phyloP scores from a whole-genome alignment of 2,113 vertebrate genomes.

The Oenanthe melanoleuca region DNA sequence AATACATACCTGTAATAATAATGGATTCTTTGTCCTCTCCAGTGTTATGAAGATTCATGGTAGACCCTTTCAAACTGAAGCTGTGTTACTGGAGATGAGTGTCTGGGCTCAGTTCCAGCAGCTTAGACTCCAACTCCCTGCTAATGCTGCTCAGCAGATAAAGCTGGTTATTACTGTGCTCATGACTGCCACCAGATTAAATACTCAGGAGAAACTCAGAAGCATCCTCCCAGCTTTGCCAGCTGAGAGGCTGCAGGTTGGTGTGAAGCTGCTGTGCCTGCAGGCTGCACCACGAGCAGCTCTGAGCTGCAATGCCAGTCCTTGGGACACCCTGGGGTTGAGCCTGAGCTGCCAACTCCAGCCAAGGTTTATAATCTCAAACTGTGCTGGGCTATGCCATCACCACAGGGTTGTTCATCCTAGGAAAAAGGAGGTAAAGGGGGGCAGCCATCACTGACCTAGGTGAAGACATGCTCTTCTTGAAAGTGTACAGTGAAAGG shows the following conservation, averaged over 20 bases:
- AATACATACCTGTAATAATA: not conserved
- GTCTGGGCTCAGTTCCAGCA: constrained; percentile 42
- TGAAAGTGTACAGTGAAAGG: not conserved
- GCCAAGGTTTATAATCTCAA: not conserved
- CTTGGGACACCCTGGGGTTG: not conserved
- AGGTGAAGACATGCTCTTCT: not conserved
- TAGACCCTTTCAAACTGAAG: not conserved
- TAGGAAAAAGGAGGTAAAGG: not conserved
- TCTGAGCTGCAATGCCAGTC: not conserved
- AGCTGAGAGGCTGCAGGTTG: not conserved
- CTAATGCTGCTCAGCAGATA: constrained; percentile 39
- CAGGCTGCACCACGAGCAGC: not conserved
- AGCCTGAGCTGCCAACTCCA: not conserved
- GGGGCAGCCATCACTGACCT: not conserved
- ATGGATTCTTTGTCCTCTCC: not conserved
- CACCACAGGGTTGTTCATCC: not conserved
- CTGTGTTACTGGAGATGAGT: not conserved
- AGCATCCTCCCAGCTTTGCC: not conserved
- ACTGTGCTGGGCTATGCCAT: not conserved
- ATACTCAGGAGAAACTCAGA: not conserved
- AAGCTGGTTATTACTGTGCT: constrained; percentile 29
- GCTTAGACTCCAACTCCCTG: constrained; percentile 11
- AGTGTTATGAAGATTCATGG: not conserved
- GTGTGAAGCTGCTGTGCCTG: not conserved
- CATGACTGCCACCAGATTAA: not conserved